phyloP scores from a whole-genome alignment of 2,113 vertebrate species.

The Laticauda laticaudata region DNA sequence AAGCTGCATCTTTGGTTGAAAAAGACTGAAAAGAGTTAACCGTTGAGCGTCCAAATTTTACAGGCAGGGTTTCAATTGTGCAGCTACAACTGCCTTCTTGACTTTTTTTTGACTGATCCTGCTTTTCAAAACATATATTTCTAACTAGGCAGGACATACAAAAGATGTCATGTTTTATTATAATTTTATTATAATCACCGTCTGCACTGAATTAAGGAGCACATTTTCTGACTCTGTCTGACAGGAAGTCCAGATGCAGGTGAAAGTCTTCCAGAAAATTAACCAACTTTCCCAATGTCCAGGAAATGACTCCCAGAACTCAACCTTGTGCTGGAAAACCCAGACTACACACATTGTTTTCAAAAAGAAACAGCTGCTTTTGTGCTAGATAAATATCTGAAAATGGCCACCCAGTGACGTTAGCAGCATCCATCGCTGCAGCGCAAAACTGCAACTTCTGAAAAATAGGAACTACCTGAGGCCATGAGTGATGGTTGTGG shows the following conservation, averaged over 20 bases:
- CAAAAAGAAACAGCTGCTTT: constrained; percentile 6
- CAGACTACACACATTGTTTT: not conserved
- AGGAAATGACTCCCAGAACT: constrained; percentile 4
- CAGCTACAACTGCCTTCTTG: not conserved
- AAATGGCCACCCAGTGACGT: not conserved
- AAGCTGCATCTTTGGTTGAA: not conserved
- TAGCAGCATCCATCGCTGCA: not conserved
- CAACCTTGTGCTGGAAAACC: constrained; percentile 2
- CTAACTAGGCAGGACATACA: constrained; percentile 9
- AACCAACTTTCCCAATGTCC: constrained; percentile 7
- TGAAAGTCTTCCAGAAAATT: constrained; percentile 33
- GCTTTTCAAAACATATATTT: not conserved
- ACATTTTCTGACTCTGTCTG: constrained; percentile 28
- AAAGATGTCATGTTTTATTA: not conserved
- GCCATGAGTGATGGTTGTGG: not conserved
- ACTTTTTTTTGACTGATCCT: not conserved
- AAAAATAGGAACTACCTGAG: not conserved
- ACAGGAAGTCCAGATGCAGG: constrained; percentile 39
- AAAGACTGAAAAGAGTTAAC: not conserved
- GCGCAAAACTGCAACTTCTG: not conserved
- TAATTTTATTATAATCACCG: constrained; percentile 8
- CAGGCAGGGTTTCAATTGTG: not conserved
- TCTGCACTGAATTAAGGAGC: constrained; percentile 47
- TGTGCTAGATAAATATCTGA: constrained; percentile 1
- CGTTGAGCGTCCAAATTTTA: not conserved